Percentiles rank a stretch among this genome's conserved stretches.
Evolutionary conservation across 2,888 invertebrate genomes (phyloP).

Genomic region (Abscondita cerata): DNA sequence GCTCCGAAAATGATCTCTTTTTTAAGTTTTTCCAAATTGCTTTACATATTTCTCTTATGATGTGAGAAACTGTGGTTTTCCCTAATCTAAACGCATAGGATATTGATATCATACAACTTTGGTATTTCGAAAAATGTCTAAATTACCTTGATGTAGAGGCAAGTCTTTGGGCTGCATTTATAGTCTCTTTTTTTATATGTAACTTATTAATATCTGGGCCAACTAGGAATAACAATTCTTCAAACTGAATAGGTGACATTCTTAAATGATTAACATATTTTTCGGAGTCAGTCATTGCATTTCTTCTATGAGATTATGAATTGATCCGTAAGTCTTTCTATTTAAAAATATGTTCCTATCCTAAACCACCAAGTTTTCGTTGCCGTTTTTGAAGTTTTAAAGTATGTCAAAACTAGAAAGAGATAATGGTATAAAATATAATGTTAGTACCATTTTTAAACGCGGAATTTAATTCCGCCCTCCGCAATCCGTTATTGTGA

Average conservation of each 20-base stretch:
- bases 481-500: too few species aligned
- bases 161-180: constrained; percentile 2
- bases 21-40: neutral
- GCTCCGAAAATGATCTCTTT: neutral
- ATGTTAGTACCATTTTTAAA: neutral
- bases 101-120: constrained; percentile 1
- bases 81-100: neutral
- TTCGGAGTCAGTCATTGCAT: neutral
- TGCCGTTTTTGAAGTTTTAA: constrained; percentile 1
- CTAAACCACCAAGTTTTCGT: neutral
- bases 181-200: neutral
- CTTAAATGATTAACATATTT: neutral
- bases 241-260: constrained; percentile 1
- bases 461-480: too few species aligned
- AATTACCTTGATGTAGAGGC: neutral
- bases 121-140: neutral
- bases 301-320: neutral
- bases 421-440: neutral
- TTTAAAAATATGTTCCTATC: neutral
- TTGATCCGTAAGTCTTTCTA: neutral
- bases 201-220: neutral
- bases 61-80: neutral
- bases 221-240: neutral
- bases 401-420: constrained; percentile 1
- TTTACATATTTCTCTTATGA: neutral